Conservation (phyloP, 2,797 vertebrate genomes). For the Martes flavigula region DNA sequence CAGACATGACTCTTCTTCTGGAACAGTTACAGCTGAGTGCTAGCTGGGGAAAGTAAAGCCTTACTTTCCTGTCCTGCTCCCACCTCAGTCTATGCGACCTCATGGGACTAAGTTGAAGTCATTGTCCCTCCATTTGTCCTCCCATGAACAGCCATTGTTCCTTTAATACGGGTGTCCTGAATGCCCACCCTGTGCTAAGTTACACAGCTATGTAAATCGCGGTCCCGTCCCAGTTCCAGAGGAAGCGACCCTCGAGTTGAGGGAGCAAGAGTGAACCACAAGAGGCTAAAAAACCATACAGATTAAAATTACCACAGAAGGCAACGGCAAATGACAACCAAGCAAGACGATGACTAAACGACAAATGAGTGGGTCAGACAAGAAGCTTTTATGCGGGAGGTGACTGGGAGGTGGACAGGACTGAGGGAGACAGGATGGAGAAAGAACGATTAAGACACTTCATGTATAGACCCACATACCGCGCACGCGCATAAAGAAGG, state of each 20-base stretch:
- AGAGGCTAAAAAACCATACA: not conserved
- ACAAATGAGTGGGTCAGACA: not conserved
- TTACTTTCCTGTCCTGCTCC: not conserved
- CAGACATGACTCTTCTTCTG: not conserved
- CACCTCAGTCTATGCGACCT: not conserved
- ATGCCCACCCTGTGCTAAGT: not conserved
- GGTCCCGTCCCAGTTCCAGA: not conserved
- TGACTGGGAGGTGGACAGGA: not conserved
- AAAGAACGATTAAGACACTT: not conserved
- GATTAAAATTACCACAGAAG: slow-evolving; percentile 11
- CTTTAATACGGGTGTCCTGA: not conserved
- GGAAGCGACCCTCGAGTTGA: not conserved
- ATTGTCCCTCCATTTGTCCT: not conserved
- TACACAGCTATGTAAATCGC: not conserved
- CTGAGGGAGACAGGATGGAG: not conserved
- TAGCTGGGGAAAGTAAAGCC: not conserved
- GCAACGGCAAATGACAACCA: not conserved
- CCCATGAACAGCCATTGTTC: not conserved
- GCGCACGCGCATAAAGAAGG: not conserved
- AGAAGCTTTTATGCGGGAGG: not conserved
- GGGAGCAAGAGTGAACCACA: not conserved
- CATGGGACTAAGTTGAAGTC: not conserved
- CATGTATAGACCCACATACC: not conserved
- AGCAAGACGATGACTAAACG: slow-evolving; percentile 7
- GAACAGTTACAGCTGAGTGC: not conserved